Percentiles rank a stretch among this genome's conserved stretches.
Conservation (phyloP, 2,113 vertebrate genomes). For the Glaucidium brasilianum region DNA sequence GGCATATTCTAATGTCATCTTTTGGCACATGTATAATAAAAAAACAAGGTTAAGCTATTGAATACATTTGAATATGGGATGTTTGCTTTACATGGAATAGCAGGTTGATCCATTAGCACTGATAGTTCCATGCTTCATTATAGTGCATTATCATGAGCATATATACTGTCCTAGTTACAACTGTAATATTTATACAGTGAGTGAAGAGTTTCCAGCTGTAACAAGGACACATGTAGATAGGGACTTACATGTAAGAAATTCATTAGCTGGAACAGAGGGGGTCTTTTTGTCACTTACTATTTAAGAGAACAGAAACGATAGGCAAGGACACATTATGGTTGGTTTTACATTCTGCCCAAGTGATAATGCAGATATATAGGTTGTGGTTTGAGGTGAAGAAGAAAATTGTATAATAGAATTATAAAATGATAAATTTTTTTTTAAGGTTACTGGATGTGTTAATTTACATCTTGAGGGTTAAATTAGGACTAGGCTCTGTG, state of each 20-base stretch:
- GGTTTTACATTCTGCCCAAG: background rate
- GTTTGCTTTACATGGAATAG: background rate
- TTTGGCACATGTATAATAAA: background rate
- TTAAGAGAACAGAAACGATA: background rate
- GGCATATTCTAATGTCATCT: background rate
- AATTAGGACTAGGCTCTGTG: background rate
- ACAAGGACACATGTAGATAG: background rate
- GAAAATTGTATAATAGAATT: background rate
- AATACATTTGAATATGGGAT: background rate
- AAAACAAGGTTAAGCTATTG: background rate
- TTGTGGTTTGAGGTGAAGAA: background rate
- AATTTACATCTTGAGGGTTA: background rate
- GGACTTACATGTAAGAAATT: background rate
- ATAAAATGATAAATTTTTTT: background rate
- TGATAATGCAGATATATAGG: background rate
- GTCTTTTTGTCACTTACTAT: background rate
- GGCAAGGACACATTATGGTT: background rate
- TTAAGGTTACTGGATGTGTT: background rate
- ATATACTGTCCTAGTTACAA: background rate
- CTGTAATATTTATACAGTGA: background rate
- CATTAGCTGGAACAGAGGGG: background rate
- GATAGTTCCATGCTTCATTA: fast-evolving
- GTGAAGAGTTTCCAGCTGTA: background rate
- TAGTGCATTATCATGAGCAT: background rate
- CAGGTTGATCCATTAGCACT: background rate